Conservation (phyloP, 2,113 vertebrate species). For the Aleadryas rufinucha region DNA sequence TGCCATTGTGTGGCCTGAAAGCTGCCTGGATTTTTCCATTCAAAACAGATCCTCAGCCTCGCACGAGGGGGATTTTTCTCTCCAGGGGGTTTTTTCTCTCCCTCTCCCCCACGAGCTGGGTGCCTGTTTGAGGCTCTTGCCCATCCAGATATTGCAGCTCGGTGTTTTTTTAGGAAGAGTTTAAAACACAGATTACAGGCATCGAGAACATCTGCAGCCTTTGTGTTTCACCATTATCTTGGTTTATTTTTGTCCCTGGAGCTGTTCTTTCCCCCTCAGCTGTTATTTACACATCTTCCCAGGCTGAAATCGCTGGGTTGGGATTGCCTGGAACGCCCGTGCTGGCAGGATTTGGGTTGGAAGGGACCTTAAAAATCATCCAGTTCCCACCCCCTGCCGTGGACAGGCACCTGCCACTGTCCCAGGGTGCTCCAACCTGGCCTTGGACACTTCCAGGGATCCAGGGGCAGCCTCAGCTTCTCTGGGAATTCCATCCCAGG, state of each 20-base stretch:
- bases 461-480: neutral
- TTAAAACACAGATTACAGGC: neutral
- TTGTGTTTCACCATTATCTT: neutral
- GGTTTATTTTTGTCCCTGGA: neutral
- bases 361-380: neutral
- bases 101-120: neutral
- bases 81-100: neutral
- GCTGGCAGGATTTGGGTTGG: neutral
- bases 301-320: neutral
- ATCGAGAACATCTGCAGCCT: neutral
- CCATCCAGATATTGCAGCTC: neutral
- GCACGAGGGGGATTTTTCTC: neutral
- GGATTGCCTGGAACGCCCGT: neutral
- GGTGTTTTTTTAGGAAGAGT: neutral
- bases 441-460: neutral
- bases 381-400: no score
- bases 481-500: neutral
- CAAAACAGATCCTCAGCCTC: neutral
- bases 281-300: neutral
- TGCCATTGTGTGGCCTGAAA: neutral
- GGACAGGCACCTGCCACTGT: neutral
- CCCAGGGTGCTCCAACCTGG: neutral
- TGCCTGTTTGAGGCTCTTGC: neutral
- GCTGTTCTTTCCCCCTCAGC: neutral
- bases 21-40: neutral